Evolutionary conservation across 2,888 invertebrate species (phyloP).

Genomic region (Netelia inedita): DNA sequence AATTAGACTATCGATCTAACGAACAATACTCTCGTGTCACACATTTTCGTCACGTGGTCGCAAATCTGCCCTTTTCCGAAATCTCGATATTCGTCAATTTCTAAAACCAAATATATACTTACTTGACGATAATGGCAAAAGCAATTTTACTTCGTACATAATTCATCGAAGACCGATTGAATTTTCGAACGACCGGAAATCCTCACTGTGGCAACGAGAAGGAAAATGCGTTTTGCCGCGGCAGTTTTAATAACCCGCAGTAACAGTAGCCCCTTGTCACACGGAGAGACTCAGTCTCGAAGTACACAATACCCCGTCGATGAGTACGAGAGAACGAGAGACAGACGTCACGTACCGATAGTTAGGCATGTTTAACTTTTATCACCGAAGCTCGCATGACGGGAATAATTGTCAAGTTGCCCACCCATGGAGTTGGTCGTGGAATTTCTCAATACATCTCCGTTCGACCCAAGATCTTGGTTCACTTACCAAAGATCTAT

Average conservation of each 20-base stretch:
- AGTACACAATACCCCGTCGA: conserved; percentile 47
- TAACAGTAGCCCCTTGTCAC: conserved; percentile 27
- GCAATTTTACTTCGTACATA: background rate
- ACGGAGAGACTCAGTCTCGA: conserved; percentile 43
- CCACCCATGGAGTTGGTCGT: conserved; percentile 79
- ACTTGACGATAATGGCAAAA: background rate
- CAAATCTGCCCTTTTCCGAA: background rate
- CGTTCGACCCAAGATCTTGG: conserved; percentile 40
- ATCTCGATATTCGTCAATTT: background rate
- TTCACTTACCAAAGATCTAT: too few species aligned
- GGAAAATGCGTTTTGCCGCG: conserved; percentile 35
- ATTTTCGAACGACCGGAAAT: conserved; percentile 62
- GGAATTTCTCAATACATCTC: conserved; percentile 21
- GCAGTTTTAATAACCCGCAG: conserved; percentile 42
- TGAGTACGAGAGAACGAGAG: conserved; percentile 67
- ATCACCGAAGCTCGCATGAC: conserved; percentile 81
- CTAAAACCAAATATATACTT: background rate
- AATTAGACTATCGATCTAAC: too few species aligned
- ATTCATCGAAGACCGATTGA: conserved; percentile 5
- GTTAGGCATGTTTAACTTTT: conserved; percentile 82
- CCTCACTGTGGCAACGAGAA: conserved; percentile 6
- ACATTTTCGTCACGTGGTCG: too few species aligned
- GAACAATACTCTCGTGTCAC: too few species aligned
- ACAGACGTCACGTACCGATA: conserved; percentile 78
- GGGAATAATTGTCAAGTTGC: conserved; percentile 79